phyloP scores from a whole-genome alignment of 2,888 invertebrate species.

The Drosophila mettleri region DNA sequence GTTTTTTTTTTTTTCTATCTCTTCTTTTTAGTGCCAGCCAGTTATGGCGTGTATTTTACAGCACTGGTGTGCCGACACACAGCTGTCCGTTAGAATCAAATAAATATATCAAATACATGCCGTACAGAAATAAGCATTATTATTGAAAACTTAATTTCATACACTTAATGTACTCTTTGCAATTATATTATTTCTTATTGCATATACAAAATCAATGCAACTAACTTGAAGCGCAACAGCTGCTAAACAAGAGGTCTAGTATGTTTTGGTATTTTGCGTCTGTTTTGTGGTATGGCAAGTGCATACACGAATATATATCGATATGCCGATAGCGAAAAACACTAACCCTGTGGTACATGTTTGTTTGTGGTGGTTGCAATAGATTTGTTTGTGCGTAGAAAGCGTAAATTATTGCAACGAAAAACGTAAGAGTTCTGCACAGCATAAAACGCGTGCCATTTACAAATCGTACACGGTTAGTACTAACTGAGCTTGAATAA shows the following conservation, averaged over 20 bases:
- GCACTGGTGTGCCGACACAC: conserved; percentile 36
- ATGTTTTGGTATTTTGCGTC: conserved; percentile 53
- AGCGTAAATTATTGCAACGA: conserved; percentile 54
- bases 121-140: neutral
- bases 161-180: neutral
- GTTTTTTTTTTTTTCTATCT: conserved; percentile 50
- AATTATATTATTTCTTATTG: neutral
- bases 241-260: conserved; percentile 34
- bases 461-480: conserved; percentile 17
- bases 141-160: neutral
- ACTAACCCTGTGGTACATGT: conserved; percentile 48
- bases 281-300: conserved; percentile 10
- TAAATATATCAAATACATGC: conserved; percentile 10
- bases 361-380: conserved; percentile 75
- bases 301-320: conserved; percentile 38
- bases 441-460: conserved; percentile 14
- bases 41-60: conserved; percentile 43
- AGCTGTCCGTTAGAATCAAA: conserved; percentile 49
- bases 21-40: conserved; percentile 53
- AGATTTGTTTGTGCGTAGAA: conserved; percentile 81
- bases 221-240: conserved; percentile 27
- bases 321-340: conserved; percentile 39
- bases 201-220: neutral
- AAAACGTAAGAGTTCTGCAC: conserved; percentile 39
- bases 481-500: neutral